Base-by-base conservation (phyloP, 2,113 vertebrate species). In the Cebus imitator region DNA sequence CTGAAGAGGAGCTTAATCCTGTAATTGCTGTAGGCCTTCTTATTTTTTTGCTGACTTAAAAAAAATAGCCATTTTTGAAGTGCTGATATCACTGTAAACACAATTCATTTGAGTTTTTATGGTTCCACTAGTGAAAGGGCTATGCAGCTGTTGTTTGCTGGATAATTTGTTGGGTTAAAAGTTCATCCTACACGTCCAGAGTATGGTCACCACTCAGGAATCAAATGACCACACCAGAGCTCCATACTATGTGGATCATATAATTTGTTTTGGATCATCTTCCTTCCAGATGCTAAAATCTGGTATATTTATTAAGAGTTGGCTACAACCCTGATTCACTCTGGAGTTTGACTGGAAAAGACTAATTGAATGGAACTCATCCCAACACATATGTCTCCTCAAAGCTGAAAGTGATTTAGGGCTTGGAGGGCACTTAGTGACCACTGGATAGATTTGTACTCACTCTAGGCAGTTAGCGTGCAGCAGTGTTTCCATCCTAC, bases 61-160 rank as follows among this genome's bases (percentile, higher is more conserved):
- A 97, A 98, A 97, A 52, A 96, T 48, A 90, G 11, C 35, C 95
- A 78, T 94, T 95, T 93, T 97, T 89, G 94, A 98, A 98, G 97
- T 96, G 95, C 27, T 98, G 98, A 98, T 91, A 97, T 94, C 95
- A 94, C 93, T 98, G 90, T 97, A 98, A 98, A 98, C 94, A 98
- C 70, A 95, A 84, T 32, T 92, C 92, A 96, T 92, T 94, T 94
- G 84, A 68, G 43, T 61, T 64, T 72, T 97, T 96, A 90, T 81
- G 88, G 57, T 93, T 98, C 88, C 97, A 66, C 76, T 98, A 98
- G 97, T 97, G 97, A 96, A 97, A 98, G 30, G 75, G 0, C n/a
- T 89, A 16, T 81, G 87, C 98, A 99, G 98, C 98, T 99, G 98
- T 98, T 98, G 97, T 97, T 98, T 98, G 96, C 98, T 98, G 82